Evolutionary conservation across 35 echinoderm and acorn worm species (phyloP).

Genomic region (Chiridota heheva): DNA sequence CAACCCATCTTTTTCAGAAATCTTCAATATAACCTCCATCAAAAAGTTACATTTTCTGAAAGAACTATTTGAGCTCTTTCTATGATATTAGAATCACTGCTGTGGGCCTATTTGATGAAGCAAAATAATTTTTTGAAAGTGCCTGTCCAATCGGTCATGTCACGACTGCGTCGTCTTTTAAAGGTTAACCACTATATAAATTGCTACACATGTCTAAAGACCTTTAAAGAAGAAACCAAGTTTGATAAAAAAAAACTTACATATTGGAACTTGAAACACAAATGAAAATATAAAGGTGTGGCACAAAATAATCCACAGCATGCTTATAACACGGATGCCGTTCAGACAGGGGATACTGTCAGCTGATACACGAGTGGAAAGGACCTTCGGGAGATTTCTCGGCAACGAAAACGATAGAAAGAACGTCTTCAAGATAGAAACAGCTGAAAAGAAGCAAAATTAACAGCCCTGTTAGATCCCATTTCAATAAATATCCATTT

Average conservation of each 20-base stretch:
- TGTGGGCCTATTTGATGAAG: no score
- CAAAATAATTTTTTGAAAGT: no score
- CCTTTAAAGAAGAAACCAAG: neutral
- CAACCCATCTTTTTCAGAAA: no score
- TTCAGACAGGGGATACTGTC: conserved; percentile 44
- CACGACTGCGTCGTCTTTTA: no score
- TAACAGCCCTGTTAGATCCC: no score
- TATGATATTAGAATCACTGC: no score
- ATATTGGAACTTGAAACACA: neutral
- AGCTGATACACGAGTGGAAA: neutral
- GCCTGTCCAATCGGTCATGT: no score
- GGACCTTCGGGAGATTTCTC: neutral
- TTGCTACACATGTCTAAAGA: neutral
- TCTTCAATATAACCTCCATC: no score
- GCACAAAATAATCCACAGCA: conserved; percentile 58
- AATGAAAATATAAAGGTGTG: conserved; percentile 29
- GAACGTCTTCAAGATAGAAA: neutral
- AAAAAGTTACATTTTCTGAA: no score
- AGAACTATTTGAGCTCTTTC: no score
- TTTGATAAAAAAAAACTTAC: neutral
- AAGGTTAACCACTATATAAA: neutral
- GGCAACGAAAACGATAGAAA: conserved; percentile 20
- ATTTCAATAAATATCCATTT: no score
- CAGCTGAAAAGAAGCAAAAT: no score
- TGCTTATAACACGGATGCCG: conserved; percentile 59